These are phyloP conservation scores for Solen grandis DNA, from an alignment of 1,140 invertebrate species.

Conservation along the genomic window DNA sequence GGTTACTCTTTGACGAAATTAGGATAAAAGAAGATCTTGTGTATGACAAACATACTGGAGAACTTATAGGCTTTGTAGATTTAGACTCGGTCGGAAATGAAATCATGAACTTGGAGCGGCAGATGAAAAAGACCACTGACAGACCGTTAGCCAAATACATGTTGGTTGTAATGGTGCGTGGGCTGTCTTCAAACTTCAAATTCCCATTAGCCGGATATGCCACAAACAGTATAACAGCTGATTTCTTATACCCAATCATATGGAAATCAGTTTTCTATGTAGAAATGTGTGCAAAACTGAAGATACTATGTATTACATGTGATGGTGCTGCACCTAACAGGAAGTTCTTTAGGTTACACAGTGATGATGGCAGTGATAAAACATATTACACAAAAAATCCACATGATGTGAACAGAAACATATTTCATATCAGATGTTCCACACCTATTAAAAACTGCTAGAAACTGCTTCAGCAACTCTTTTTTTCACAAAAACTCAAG, in stretches of 20 bases:
- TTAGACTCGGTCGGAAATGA: constrained; percentile 41
- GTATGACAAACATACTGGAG: constrained; percentile 58
- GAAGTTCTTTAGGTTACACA: constrained; percentile 56
- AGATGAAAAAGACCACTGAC: neutral
- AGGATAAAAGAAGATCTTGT: constrained; percentile 56
- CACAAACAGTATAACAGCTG: constrained; percentile 49
- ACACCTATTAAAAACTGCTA: constrained; percentile 53
- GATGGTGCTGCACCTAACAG: constrained; percentile 60
- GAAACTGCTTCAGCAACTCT: constrained; percentile 52
- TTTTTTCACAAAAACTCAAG: constrained; percentile 45
- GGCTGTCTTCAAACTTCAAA: constrained; percentile 28
- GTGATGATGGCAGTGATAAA: constrained; percentile 5
- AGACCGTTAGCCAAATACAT: constrained; percentile 46
- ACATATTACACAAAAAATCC: constrained; percentile 40
- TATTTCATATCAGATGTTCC: constrained; percentile 56
- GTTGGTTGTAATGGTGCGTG: constrained; percentile 57
- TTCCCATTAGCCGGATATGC: constrained; percentile 45
- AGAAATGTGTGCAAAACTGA: constrained; percentile 30
- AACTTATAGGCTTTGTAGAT: constrained; percentile 55
- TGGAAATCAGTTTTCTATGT: constrained; percentile 51
- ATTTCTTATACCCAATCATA: constrained; percentile 54
- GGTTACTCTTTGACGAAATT: constrained; percentile 61
- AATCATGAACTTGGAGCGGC: constrained; percentile 32
- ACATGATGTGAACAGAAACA: neutral
- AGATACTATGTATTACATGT: constrained; percentile 53